A percentile compares a stretch with the other conserved stretches of the same genome.
These are phyloP conservation scores for Pangasius djambal DNA, from an alignment of 2,797 vertebrate species.

Conservation along the genomic window DNA sequence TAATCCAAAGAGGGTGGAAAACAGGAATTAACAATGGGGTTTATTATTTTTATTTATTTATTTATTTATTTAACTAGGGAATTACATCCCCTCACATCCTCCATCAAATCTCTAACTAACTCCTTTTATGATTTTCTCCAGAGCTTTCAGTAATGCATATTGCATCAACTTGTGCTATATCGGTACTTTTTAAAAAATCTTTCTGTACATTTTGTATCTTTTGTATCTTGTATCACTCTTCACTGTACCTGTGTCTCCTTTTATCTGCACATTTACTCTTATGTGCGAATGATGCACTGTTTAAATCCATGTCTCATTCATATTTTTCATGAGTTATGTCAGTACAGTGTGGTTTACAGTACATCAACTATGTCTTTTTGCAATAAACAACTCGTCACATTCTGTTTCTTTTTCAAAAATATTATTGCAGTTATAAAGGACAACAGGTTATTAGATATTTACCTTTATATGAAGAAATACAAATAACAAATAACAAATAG, in stretches of 20 bases:
- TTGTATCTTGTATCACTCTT: not conserved
- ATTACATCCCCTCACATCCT: too few species aligned
- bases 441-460: not conserved
- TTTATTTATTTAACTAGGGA: not conserved
- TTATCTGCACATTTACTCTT: not conserved
- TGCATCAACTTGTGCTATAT: not conserved
- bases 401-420: not conserved
- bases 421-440: not conserved
- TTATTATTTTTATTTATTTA: not conserved
- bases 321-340: not conserved
- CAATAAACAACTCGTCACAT: not conserved
- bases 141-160: constrained; percentile 3
- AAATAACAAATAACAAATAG: not conserved
- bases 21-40: not conserved
- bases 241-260: not conserved
- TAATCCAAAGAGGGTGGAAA: not conserved
- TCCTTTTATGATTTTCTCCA: not conserved
- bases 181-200: not conserved
- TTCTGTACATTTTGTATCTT: not conserved
- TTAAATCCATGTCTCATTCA: not conserved
- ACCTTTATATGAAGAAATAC: not conserved
- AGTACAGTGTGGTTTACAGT: not conserved
- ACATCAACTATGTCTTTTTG: not conserved
- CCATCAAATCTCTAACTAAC: not conserved
- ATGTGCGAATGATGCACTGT: too few species aligned